Base-by-base conservation (phyloP, 1,140 invertebrate species). In the Pogonomyrmex barbatus region DNA sequence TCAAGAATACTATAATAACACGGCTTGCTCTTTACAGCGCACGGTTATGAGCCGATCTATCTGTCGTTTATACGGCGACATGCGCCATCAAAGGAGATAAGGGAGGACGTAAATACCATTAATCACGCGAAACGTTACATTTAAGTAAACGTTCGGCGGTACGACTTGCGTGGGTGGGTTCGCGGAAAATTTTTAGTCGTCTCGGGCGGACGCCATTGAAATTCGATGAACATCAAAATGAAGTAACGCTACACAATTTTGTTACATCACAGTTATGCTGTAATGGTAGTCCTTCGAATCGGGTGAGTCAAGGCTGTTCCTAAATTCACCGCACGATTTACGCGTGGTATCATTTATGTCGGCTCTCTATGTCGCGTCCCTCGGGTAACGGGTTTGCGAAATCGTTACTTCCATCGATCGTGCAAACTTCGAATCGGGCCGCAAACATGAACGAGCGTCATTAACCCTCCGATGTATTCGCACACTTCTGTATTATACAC, bases 201-300 rank as follows among this genome's bases (percentile, higher is more conserved):
- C 2, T 33, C 14, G 8, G n/a, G 54, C 24, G 42, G n/a, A 30
- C 52, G 42, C 2, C 42, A 83, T 83, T 83, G 42, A 83, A 83
- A 75, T 75, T 83, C 79, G 39, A 83, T 75, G 68, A 83, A 83
- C 68, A 73, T 83, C 54, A 73, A 39, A 82, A 73, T 70, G 54
- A 82, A 83, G 54, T 75, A 73, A 83, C 42, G 68, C 47, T 67
- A 39, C 17, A 54, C 54, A 56, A 75, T 30, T 83, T 83, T 42
- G 54, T 83, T 75, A 83, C 56, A 33, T 75, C 42, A 83, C 68
- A n/a, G 42, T 60, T 73, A 47, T 10, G 42, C 17, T 24, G 52
- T 71, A 82, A 9, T 45, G 67, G 39, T 24, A 52, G 33, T 47
- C 14, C 30, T 45, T 9, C 39, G 39, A 68, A 33, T 0, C 42